Base-by-base conservation (phyloP, 2,113 vertebrate genomes). In the Brachyistius frenatus region DNA sequence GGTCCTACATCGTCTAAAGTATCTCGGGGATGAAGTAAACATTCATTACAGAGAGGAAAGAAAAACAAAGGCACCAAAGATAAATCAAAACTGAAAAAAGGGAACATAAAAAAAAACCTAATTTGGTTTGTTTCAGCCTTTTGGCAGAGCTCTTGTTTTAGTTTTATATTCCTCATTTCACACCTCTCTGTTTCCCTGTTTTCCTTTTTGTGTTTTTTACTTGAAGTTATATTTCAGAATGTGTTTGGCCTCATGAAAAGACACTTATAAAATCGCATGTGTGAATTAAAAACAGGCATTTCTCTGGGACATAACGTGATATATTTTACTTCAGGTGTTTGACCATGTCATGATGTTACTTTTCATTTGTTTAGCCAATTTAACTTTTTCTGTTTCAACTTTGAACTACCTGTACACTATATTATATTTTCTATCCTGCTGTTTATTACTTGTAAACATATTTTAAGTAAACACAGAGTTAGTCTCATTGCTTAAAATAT, bases 41-140 rank as follows among this genome's bases (percentile, higher is more conserved):
- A 47, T 76, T 67, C 39, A 76, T 88, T 75, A 73, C 69, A 76
- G 58, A 4, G 1, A 41, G 32, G 32, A 53, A 57, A 62, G 67
- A 53, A 66, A 76, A 84, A 76, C 77, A 73, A 50, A 69, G 80
- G 74, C 53, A 16, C 36, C 62, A 31, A 68, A 67, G 72, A 84
- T 80, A 67, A 80, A 80, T 80, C 72, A 72, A 74, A 71, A 49
- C 32, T 50, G 56, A 30, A 54, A 68, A 68, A 63, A 41, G 37
- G 66, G 46, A 61, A 66, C 30, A 73, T 54, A 23, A 67, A 76
- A 67, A 73, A 66, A 77, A 13, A 32, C 2, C 2, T 60, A 10
- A 69, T 65, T 56, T 63, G 30, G 3, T 39, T 76, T 69, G 30
- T 49, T 6, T 16, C 16, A 30, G 63, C n/a, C 49, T 76, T 79